Evolutionary conservation across 2,888 invertebrate species (phyloP).

Genomic region (Siphlonurus alternatus): DNA sequence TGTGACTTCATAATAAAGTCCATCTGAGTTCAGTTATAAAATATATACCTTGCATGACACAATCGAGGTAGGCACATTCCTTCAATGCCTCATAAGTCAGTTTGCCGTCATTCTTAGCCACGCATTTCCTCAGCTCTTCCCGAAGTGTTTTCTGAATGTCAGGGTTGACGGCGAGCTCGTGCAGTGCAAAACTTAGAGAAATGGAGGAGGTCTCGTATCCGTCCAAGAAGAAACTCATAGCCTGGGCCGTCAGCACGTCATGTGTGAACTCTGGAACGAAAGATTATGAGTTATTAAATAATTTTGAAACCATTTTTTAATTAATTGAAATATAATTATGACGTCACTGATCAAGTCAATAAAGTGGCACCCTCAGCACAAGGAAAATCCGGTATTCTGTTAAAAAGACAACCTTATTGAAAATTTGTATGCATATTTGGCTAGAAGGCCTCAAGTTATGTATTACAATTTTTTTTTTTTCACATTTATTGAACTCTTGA

Average conservation of each 20-base stretch:
- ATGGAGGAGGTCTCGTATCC: constrained; percentile 21
- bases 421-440: too few species aligned
- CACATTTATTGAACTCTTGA: too few species aligned
- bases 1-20: too few species aligned
- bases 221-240: constrained; percentile 19
- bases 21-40: too few species aligned
- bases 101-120: constrained; percentile 14
- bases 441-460: too few species aligned
- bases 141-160: constrained; percentile 17
- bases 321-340: too few species aligned
- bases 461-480: too few species aligned
- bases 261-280: background rate
- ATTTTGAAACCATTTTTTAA: too few species aligned
- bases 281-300: background rate
- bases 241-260: constrained; percentile 14
- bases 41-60: constrained; percentile 15
- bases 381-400: too few species aligned
- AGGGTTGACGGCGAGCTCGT: constrained; percentile 18
- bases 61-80: constrained; percentile 20
- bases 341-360: too few species aligned
- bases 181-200: constrained; percentile 17
- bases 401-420: too few species aligned
- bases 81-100: constrained; percentile 17
- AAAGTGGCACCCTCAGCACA: too few species aligned
- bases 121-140: constrained; percentile 17